Conservation (phyloP, 2,797 vertebrate species). For the Tenualosa ilisha region DNA sequence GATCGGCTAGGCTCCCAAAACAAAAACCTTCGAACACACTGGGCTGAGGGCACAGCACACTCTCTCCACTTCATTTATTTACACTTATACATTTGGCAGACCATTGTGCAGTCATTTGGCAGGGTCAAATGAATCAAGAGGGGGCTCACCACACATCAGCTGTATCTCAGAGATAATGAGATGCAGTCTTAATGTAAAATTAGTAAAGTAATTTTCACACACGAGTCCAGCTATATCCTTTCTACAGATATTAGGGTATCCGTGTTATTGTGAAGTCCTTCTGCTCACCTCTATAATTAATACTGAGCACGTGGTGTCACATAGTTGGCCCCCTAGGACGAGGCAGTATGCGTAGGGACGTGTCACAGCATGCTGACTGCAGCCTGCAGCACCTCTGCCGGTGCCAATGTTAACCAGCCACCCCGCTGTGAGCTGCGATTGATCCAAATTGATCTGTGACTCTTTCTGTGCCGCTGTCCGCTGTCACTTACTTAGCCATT, state of each 20-base stretch:
- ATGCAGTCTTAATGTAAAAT: not conserved
- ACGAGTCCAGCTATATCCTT: not conserved
- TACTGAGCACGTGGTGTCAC: slow-evolving; percentile 26
- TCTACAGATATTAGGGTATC: not conserved
- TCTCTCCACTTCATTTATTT: not conserved
- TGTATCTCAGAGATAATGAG: not conserved
- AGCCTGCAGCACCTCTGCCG: slow-evolving; percentile 46
- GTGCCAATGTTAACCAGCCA: slow-evolving; percentile 32
- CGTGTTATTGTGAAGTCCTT: not conserved
- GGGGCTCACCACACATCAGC: not conserved
- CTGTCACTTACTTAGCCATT: not conserved
- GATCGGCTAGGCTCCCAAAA: not conserved
- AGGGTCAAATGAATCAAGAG: not conserved
- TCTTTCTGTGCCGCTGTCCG: not conserved
- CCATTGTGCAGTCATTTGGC: not conserved
- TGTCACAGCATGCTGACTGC: not conserved
- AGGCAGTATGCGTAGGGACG: not conserved
- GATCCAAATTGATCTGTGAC: slow-evolving; percentile 17
- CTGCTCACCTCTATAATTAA: not conserved
- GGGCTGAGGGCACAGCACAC: not conserved
- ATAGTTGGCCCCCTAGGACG: slow-evolving; percentile 34
- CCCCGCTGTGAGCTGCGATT: not conserved
- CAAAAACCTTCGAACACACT: not conserved
- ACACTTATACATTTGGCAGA: not conserved
- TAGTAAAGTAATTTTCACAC: not conserved